Base-by-base conservation (phyloP, 2,888 invertebrate genomes). In the Epinotia bilunana region DNA sequence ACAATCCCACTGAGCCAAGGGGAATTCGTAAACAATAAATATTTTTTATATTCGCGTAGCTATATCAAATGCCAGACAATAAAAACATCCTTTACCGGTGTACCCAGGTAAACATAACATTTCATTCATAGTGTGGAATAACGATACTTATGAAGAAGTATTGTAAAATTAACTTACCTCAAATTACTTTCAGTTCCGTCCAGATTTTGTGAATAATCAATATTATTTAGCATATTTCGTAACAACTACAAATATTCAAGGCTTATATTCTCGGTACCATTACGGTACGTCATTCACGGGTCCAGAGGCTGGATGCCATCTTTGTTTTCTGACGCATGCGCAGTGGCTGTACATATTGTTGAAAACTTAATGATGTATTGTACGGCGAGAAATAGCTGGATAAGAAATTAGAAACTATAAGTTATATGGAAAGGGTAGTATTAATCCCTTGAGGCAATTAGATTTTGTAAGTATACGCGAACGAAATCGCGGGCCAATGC, bases 281-380 rank as follows among this genome's bases (percentile, higher is more conserved):
- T 53, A 39, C n/a, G n/a, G n/a, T 39, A 11, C n/a, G 69, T 64
- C 20, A 72, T 9, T 18, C 18, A 64, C n/a, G 9, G 55, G 46
- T 57, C 57, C 23, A 77, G 85, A 85, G 79, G 85, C 84, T 85
- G 84, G 46, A 79, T 77, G 82, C 82, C 84, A 85, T 85, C 76
- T 81, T 82, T 80, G 80, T 79, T 77, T 77, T 72, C 76, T 65
- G 53, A 79, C 85, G 84, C 85, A 84, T 84, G 84, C 83, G 83
- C 78, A 72, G 58, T 60, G 58, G 69, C 23, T 11, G 20, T 20
- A n/a, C 23, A 43, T 64, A 43, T 62, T 62, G 18, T 18, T 33
- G 6, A 33, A 33, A 49, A 49, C 5, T 53, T 53, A 53, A 53
- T n/a, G 39, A 7, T 39, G 39, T 39, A 33, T 33, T 39, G 39